Evolutionary conservation across 1,140 invertebrate species (phyloP).

Genomic region (Antheraea pernyi): DNA sequence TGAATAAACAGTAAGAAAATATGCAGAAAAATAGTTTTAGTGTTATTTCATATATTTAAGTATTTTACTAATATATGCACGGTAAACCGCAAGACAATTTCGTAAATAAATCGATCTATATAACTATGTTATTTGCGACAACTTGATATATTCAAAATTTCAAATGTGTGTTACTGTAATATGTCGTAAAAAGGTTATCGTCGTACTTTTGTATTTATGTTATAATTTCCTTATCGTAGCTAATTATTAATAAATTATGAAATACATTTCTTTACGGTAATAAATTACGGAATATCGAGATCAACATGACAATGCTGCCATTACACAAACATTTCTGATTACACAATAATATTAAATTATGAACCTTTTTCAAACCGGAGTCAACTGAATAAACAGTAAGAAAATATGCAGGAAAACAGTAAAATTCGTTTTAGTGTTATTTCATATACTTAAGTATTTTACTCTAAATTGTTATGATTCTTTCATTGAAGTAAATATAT

Average conservation of each 20-base stretch:
- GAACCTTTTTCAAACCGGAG: not conserved
- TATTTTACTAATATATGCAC: constrained; percentile 42
- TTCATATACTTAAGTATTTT: too few species aligned
- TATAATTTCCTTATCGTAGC: constrained; percentile 18
- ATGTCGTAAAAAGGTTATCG: constrained; percentile 3
- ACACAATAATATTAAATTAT: constrained; percentile 5
- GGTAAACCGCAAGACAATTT: constrained; percentile 50
- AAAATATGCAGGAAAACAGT: not conserved
- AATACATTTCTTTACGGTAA: constrained; percentile 35
- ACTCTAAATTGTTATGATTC: too few species aligned
- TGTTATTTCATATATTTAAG: too few species aligned
- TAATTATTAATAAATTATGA: constrained; percentile 27
- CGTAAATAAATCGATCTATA: constrained; percentile 61
- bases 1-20: not conserved
- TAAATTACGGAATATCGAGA: constrained; percentile 44
- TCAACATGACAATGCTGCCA: constrained; percentile 61
- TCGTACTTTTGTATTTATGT: not conserved
- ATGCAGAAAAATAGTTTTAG: not conserved
- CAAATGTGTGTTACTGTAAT: constrained; percentile 9
- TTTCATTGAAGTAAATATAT: too few species aligned
- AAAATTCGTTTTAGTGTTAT: too few species aligned
- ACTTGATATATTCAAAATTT: constrained; percentile 23
- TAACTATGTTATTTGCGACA: constrained; percentile 42
- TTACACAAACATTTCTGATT: constrained; percentile 43
- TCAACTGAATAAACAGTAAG: not conserved